Conservation (phyloP, 2,888 invertebrate species). For the Napeogenes inachia region DNA sequence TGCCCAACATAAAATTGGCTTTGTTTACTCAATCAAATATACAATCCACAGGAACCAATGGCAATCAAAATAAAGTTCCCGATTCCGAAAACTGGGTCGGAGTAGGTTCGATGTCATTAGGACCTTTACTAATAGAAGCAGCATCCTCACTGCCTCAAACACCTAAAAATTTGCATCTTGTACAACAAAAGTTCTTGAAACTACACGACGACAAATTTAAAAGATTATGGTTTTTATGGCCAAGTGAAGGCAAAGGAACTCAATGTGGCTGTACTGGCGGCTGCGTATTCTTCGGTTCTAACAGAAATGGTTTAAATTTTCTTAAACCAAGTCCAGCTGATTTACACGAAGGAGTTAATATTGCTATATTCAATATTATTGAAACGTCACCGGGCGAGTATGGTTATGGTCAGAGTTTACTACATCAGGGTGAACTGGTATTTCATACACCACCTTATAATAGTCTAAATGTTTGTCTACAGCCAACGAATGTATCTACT, state of each 20-base stretch:
- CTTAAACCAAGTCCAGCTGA: constrained; percentile 91
- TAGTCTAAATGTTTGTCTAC: constrained; percentile 84
- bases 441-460: constrained; percentile 95
- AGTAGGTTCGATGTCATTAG: constrained; percentile 92
- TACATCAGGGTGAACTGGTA: constrained; percentile 90
- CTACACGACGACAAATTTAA: constrained; percentile 90
- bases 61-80: constrained; percentile 51
- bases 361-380: constrained; percentile 84
- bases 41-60: constrained; percentile 75
- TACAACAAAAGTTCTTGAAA: constrained; percentile 89
- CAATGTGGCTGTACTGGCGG: constrained; percentile 98
- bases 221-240: constrained; percentile 97
- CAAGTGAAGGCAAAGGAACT: constrained; percentile 80
- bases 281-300: constrained; percentile 95
- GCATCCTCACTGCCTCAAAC: constrained; percentile 88
- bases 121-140: constrained; percentile 93
- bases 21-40: constrained; percentile 82
- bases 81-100: constrained; percentile 91
- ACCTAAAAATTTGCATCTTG: constrained; percentile 85
- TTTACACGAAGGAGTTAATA: constrained; percentile 87
- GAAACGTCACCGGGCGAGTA: constrained; percentile 88
- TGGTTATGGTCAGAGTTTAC: constrained; percentile 95
- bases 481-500: constrained; percentile 77
- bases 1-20: constrained; percentile 83
- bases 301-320: constrained; percentile 91